Conservation (phyloP, 23 tunicate genomes). For the Halocynthia roretzi region DNA sequence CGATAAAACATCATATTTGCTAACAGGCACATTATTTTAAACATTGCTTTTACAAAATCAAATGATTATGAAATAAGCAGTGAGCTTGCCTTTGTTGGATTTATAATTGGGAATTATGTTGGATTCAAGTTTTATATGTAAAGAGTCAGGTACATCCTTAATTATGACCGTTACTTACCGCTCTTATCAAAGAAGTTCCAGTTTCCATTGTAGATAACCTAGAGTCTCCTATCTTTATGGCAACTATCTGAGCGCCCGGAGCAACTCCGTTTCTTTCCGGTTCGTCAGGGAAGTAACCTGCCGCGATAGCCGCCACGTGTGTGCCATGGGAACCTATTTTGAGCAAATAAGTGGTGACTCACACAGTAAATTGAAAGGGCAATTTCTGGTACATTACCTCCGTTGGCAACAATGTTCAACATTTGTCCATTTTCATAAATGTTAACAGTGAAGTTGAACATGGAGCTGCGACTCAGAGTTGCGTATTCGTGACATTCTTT, state of each 20-base stretch:
- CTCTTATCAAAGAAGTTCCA: conserved; percentile 84
- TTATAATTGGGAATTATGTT: not conserved
- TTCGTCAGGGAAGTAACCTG: conserved; percentile 85
- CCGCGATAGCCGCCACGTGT: conserved; percentile 96
- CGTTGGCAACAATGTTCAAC: conserved; percentile 69
- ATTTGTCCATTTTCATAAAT: conserved; percentile 86
- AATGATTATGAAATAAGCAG: too few relatives aligned
- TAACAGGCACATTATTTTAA: too few relatives aligned
- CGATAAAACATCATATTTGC: too few relatives aligned
- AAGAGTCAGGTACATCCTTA: not conserved
- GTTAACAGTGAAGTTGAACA: conserved; percentile 85
- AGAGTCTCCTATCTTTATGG: conserved; percentile 94
- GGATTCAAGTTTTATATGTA: not conserved
- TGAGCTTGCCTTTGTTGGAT: too few relatives aligned
- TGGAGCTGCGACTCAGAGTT: conserved; percentile 33
- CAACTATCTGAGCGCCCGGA: conserved; percentile 95
- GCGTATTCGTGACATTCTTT: conserved; percentile 59
- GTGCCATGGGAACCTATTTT: conserved; percentile 94
- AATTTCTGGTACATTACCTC: conserved; percentile 38
- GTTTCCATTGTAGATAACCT: conserved; percentile 97
- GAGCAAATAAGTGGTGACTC: not conserved
- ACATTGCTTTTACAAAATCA: too few relatives aligned
- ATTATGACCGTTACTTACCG: conserved; percentile 33
- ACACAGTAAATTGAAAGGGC: not conserved
- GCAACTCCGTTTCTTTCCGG: conserved; percentile 93